Conservation (phyloP, 2,113 vertebrate species). For the Carettochelys insculpta region DNA sequence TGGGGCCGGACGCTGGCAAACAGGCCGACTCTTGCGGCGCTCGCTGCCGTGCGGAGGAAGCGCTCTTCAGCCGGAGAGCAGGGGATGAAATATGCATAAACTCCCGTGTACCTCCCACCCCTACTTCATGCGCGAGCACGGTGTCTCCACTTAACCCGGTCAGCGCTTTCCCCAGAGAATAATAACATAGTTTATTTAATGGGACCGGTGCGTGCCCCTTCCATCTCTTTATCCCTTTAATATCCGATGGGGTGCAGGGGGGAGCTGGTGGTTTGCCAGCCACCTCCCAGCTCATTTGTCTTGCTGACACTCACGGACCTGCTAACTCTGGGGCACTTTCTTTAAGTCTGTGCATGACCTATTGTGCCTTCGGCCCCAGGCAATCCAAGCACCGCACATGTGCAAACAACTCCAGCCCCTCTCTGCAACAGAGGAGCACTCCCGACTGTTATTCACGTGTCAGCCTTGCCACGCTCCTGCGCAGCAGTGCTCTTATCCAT, state of each 20-base stretch:
- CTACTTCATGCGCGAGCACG: neutral
- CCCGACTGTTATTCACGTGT: neutral
- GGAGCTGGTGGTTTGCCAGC: neutral
- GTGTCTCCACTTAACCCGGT: neutral
- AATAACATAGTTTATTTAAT: accelerated
- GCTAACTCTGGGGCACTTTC: neutral
- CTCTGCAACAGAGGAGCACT: neutral
- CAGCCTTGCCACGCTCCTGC: neutral
- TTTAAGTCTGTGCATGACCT: neutral
- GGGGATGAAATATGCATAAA: accelerated
- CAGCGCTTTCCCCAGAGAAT: neutral
- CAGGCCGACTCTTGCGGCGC: neutral
- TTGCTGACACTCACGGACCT: neutral
- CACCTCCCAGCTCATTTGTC: neutral
- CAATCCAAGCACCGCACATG: neutral
- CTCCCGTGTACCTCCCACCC: neutral
- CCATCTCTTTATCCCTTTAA: neutral
- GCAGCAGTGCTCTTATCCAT: neutral
- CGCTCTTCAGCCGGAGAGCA: accelerated
- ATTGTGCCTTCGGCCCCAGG: neutral
- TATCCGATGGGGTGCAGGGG: neutral
- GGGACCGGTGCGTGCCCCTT: neutral
- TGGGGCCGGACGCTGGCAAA: neutral
- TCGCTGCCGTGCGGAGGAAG: neutral
- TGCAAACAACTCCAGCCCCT: neutral